phyloP scores from a whole-genome alignment of 2,113 vertebrate species.

The Seriola aureovittata region DNA sequence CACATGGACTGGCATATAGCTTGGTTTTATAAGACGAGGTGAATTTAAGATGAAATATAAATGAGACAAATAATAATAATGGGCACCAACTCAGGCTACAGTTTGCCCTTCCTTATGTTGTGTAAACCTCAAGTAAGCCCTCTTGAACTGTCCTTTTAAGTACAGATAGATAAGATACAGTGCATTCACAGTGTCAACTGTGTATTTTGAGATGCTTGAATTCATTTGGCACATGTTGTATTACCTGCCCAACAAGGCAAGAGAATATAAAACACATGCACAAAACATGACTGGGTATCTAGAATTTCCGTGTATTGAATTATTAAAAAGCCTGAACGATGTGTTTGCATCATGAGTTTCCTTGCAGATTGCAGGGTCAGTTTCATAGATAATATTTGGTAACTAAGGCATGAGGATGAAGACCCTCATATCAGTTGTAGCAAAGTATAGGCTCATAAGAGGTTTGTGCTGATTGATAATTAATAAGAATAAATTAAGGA shows the following conservation, averaged over 20 bases:
- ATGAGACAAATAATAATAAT: neutral
- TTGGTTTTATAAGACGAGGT: neutral
- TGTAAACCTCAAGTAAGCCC: neutral
- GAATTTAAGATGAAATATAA: neutral
- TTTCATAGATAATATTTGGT: too few species aligned
- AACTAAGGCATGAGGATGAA: neutral
- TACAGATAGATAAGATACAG: neutral
- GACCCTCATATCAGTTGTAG: neutral
- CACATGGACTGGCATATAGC: neutral
- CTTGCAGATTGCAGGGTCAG: too few species aligned
- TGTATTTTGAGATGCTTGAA: neutral
- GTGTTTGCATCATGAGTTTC: too few species aligned
- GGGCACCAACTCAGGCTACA: neutral
- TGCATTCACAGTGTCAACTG: neutral
- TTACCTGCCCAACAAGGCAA: neutral
- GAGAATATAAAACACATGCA: neutral
- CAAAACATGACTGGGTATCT: too few species aligned
- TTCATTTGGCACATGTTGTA: neutral
- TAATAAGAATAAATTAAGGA: too few species aligned
- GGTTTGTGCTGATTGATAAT: too few species aligned
- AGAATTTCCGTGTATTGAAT: too few species aligned
- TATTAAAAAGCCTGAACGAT: neutral
- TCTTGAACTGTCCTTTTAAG: neutral
- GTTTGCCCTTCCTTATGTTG: neutral
- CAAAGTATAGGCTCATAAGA: too few species aligned